phyloP scores from a whole-genome alignment of 2,888 invertebrate genomes.

The Hyppa rectilinea region DNA sequence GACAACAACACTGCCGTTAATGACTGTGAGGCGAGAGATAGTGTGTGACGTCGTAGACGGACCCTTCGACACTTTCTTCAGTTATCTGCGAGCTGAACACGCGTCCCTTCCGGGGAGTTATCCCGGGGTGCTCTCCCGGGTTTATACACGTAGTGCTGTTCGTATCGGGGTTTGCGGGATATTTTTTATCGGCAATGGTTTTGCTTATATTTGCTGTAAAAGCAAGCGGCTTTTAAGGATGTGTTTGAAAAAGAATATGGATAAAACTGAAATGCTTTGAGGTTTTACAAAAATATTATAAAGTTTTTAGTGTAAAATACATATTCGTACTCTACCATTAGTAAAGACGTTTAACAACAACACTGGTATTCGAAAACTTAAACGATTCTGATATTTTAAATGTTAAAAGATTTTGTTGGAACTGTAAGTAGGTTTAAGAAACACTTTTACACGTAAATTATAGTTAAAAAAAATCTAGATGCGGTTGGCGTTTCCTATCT shows the following conservation, averaged over 20 bases:
- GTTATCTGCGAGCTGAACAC: constrained; percentile 63
- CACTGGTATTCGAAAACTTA: not conserved
- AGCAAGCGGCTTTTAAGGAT: not conserved
- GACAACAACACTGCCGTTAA: constrained; percentile 86
- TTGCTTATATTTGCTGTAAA: constrained; percentile 36
- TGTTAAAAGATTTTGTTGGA: no score
- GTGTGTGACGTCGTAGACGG: constrained; percentile 63
- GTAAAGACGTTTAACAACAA: not conserved
- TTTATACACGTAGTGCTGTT: constrained; percentile 55
- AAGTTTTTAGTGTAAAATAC: not conserved
- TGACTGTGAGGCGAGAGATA: constrained; percentile 72
- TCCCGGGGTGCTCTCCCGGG: constrained; percentile 52
- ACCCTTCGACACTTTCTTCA: constrained; percentile 71
- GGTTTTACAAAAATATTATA: not conserved
- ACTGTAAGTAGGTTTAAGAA: no score
- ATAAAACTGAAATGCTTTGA: not conserved
- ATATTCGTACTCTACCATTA: not conserved
- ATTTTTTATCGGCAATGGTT: constrained; percentile 59
- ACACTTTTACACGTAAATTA: no score
- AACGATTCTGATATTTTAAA: no score
- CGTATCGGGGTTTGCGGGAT: constrained; percentile 53
- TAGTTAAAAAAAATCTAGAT: no score
- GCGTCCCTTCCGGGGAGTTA: constrained; percentile 66
- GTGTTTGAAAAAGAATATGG: constrained; percentile 1
- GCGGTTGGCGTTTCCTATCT: no score